Base-by-base conservation (phyloP, 2,797 vertebrate species). In the Hydrophis major region DNA sequence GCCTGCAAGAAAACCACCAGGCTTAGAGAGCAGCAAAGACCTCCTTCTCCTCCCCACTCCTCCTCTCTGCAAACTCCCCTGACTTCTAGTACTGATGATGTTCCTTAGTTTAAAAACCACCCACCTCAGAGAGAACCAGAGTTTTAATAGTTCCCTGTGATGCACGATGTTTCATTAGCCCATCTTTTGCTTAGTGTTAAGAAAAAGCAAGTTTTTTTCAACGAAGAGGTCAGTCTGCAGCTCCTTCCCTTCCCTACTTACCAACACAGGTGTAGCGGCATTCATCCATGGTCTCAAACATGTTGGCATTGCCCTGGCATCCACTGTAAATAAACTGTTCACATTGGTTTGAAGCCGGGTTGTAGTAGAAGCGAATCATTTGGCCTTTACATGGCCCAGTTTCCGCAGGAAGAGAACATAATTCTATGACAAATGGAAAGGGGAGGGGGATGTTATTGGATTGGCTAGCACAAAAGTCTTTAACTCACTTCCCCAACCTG, bases 271-370 rank as follows among this genome's bases (percentile, higher is more conserved):
- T 53, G 61, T 1, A 2, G 61, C 13, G 27, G 4, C 61, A 63
- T 28, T 63, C 0, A 13, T 63, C 11, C 10, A 2, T 5, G 10
- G 60, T 66, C 7, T 53, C 0, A 28, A 89, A 89, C 6, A 5
- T 63, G 16, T 89, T 89, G 16, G 0, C 13, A 5, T 69, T 89
- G 3, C 88, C 88, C 5, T 0, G 0, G 3, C 88, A 89, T 6
- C 59, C 88, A 4, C 88, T 59, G 5, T 89, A 89, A 53, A 2
- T n/a, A 47, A 89, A 66, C 13, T n/a, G 0, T 16, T 89, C 13
- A 0, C 88, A 89, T 47, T 20, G 0, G 1, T n/a, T 53, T 60
- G 27, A 63, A 7, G 6, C 0, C 0, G 42, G 0, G 7, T 12
- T 53, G 42, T 63, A 89, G 60, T 50, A 89, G 28, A 16, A 42